Percentiles rank a stretch among this genome's conserved stretches.
These are phyloP conservation scores for Pteronotus mesoamericanus DNA, from an alignment of 2,797 vertebrate genomes.

Conservation along the genomic window DNA sequence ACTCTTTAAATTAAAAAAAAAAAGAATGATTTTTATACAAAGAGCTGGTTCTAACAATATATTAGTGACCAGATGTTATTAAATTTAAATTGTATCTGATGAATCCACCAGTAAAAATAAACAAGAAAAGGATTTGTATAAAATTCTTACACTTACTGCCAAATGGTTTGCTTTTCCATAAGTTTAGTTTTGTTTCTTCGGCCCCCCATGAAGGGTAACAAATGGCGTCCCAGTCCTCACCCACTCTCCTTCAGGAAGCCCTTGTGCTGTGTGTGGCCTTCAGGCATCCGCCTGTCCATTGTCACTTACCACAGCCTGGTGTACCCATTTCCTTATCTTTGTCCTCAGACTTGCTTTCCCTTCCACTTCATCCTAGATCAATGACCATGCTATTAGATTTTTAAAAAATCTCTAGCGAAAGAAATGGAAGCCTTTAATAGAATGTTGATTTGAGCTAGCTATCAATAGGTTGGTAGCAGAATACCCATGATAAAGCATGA, in stretches of 20 bases:
- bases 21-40: background rate
- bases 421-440: background rate
- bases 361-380: background rate
- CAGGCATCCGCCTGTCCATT: fast-evolving
- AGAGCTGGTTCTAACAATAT: background rate
- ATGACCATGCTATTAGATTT: background rate
- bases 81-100: background rate
- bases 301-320: background rate
- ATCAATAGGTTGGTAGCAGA: background rate
- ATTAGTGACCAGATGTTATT: background rate
- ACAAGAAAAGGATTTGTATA: background rate
- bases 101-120: background rate
- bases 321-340: background rate
- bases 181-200: background rate
- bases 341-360: background rate
- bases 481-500: background rate
- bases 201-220: background rate
- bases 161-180: background rate
- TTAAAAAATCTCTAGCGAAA: background rate
- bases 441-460: background rate
- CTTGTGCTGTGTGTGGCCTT: background rate
- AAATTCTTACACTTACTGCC: background rate
- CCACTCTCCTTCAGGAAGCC: background rate
- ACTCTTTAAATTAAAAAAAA: background rate
- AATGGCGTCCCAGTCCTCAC: background rate